These are phyloP conservation scores for Gastracanthus pulcherrimus DNA, from an alignment of 2,888 invertebrate species.

Conservation along the genomic window DNA sequence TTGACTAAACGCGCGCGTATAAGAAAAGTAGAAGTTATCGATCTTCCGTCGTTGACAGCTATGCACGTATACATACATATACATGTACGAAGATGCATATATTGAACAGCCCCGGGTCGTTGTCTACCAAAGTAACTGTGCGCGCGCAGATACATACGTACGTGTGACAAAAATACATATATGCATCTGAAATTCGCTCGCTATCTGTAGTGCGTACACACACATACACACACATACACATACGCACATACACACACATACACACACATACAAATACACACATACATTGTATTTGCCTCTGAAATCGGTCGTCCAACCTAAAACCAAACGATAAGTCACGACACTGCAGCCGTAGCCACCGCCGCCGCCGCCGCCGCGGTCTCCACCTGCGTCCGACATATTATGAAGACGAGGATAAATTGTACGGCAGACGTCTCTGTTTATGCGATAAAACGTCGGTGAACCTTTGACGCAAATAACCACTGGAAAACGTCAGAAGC, in stretches of 20 bases:
- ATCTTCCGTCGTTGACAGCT: constrained; percentile 28
- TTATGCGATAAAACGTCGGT: constrained; percentile 38
- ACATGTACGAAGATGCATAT: too few relatives aligned
- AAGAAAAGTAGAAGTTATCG: constrained; percentile 21
- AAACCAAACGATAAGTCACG: constrained; percentile 27
- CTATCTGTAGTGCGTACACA: not conserved
- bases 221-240: not conserved
- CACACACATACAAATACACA: too few relatives aligned
- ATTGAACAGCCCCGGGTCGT: not conserved
- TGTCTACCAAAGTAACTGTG: not conserved
- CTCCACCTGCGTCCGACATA: constrained; percentile 22
- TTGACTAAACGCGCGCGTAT: constrained; percentile 9
- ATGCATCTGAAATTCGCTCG: not conserved
- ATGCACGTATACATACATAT: not conserved
- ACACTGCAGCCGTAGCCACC: too few relatives aligned
- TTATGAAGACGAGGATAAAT: constrained; percentile 1
- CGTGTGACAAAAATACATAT: not conserved
- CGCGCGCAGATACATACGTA: not conserved
- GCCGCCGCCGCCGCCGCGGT: not conserved
- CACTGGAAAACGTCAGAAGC: constrained; percentile 40
- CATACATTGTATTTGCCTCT: not conserved
- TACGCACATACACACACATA: not conserved
- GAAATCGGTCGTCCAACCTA: constrained; percentile 26
- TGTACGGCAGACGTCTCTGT: constrained; percentile 38
- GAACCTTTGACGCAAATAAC: constrained; percentile 49